Base-by-base conservation (phyloP, 2,113 vertebrate genomes). In the Hepsetus odoe region DNA sequence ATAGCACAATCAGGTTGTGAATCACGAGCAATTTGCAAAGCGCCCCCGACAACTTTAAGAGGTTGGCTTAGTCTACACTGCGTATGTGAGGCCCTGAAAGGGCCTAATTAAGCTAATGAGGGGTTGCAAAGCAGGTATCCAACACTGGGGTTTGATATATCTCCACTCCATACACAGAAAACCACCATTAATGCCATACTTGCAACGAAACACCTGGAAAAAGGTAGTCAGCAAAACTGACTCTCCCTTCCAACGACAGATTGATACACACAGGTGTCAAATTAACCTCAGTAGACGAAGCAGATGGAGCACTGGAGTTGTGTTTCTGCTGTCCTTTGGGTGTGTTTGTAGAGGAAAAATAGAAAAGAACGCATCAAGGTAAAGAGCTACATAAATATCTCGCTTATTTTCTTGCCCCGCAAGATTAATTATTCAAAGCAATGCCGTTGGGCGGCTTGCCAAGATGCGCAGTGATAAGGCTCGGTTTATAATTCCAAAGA, bases 11-110 rank as follows among this genome's bases (percentile, higher is more conserved):
- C 90, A 90, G 83, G 82, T 88, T 87, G 85, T 81, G 75, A 90
- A 89, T 91, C 89, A 88, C 87, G 84, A 79, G 86, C 89, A 92
- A 90, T 92, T 91, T 91, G 86, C 86, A 85, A 86, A 89, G 86
- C 85, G 86, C 78, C 86, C 51, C 80, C 74, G 40, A 82, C 85
- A 89, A 85, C 86, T 91, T 88, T 84, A 88, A 86, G 86, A 86
- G 86, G 77, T 79, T 84, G 87, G 81, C 72, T 58, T 88, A 86
- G 85, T 84, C 74, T 81, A 76, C 74, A 70, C 58, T 85, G 87
- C 86, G 87, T 85, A 87, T 87, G 85, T 80, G 88, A 85, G 80
- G 79, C 84, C 83, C 84, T 89, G 87, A 83, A 85, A 85, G 84
- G 87, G 82, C 83, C 84, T 91, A 90, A 90, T 93, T 91, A 89